These are phyloP conservation scores for Stegodyphus dumicola DNA, from an alignment of 1,140 invertebrate genomes.

Conservation along the genomic window DNA sequence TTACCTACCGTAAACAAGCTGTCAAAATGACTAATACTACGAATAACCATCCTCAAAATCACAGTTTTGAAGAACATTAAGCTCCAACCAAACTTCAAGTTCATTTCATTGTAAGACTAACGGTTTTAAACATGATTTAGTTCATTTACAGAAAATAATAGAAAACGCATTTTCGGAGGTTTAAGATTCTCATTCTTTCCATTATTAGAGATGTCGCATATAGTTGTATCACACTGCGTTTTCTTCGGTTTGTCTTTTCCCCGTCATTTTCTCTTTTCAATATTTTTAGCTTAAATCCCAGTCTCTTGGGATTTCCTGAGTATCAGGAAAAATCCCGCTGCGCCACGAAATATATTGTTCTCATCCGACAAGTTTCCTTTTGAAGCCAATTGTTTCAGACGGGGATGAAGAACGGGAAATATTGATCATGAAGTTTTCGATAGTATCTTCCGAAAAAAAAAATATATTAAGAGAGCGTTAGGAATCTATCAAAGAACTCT, in stretches of 20 bases:
- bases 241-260: constrained; percentile 6
- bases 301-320: constrained; percentile 22
- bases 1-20: no score
- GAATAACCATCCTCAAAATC: no score
- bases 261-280: constrained; percentile 20
- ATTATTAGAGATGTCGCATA: constrained; percentile 5
- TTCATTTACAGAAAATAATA: constrained; percentile 4
- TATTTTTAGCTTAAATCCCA: constrained; percentile 32
- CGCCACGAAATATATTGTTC: constrained; percentile 36
- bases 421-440: constrained; percentile 31
- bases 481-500: no score
- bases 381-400: constrained; percentile 32
- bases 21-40: no score
- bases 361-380: constrained; percentile 12
- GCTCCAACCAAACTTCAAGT: no score
- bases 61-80: no score
- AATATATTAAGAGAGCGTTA: no score
- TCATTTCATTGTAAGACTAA: neutral
- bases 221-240: neutral
- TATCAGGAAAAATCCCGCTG: constrained; percentile 32
- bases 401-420: neutral
- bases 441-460: neutral
- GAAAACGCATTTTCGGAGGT: constrained; percentile 8
- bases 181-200: constrained; percentile 28
- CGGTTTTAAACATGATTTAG: constrained; percentile 9